Conservation (phyloP, 2,888 invertebrate genomes). For the Holacanthella duospinosa region DNA sequence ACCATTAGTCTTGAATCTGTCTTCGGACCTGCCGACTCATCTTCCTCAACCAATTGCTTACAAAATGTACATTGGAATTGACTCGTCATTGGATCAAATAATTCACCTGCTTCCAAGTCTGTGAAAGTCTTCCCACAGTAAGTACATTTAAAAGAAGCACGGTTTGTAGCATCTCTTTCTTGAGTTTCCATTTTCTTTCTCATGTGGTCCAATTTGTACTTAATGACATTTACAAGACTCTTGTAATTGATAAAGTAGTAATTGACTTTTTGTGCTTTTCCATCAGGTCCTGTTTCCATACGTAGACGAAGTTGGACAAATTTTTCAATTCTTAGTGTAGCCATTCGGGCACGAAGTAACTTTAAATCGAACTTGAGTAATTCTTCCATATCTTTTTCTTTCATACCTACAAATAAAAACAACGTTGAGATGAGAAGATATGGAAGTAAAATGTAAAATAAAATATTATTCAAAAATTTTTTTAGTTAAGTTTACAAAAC, state of each 20-base stretch:
- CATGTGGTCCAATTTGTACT: slow-evolving; percentile 94
- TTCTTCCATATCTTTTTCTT: slow-evolving; percentile 58
- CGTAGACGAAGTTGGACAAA: slow-evolving; percentile 82
- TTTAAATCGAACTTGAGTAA: slow-evolving; percentile 85
- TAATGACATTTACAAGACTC: slow-evolving; percentile 74
- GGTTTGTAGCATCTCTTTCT: slow-evolving; percentile 84
- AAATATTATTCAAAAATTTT: no score
- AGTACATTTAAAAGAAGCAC: slow-evolving; percentile 90
- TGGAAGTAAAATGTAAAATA: no score
- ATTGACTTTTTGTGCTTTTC: slow-evolving; percentile 89
- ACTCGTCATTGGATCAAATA: slow-evolving; percentile 59
- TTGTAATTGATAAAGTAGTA: slow-evolving; percentile 97
- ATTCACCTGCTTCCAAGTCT: slow-evolving; percentile 58
- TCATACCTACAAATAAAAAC: slow-evolving; percentile 40
- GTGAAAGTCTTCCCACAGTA: slow-evolving; percentile 87
- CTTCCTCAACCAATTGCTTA: slow-evolving; percentile 80
- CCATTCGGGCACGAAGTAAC: slow-evolving; percentile 77
- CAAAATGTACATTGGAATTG: slow-evolving; percentile 77
- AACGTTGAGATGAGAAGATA: neutral
- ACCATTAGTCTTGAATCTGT: slow-evolving; percentile 81
- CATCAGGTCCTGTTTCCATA: slow-evolving; percentile 91
- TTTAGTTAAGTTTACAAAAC: no score
- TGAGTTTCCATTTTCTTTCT: slow-evolving; percentile 89
- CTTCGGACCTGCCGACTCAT: slow-evolving; percentile 82
- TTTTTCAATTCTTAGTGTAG: slow-evolving; percentile 79